Evolutionary conservation across 53 echinoderm and acorn worm species (phyloP).

Genomic region (Actinopyga echinites): DNA sequence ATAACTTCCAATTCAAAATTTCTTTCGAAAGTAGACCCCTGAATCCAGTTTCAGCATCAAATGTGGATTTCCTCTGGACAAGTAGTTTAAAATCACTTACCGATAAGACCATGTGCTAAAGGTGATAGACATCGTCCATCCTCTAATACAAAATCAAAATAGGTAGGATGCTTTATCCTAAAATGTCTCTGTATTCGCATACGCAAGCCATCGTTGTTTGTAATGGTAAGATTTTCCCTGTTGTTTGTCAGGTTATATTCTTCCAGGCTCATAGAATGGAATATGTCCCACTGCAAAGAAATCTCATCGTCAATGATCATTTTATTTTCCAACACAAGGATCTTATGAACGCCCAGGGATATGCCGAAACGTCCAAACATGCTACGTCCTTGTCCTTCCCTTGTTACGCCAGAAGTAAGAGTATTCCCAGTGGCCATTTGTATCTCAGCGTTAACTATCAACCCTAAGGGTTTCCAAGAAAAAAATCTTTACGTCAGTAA

Average conservation of each 20-base stretch:
- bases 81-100: background rate
- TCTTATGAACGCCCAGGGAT: background rate
- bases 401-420: background rate
- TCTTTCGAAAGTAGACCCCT: too few species aligned
- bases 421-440: background rate
- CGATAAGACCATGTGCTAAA: conserved; percentile 4
- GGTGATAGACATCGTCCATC: background rate
- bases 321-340: background rate
- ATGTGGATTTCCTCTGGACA: too few species aligned
- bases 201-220: background rate
- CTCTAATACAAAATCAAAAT: conserved; percentile 10
- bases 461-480: background rate
- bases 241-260: background rate
- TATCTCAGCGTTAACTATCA: conserved; percentile 3
- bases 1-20: too few species aligned
- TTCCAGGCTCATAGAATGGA: background rate
- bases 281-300: background rate
- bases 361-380: conserved; percentile 24
- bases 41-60: too few species aligned
- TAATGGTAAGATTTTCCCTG: background rate
- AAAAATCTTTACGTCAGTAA: background rate
- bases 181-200: background rate
- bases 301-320: background rate
- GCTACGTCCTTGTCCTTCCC: background rate
- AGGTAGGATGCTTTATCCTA: background rate